phyloP scores from a whole-genome alignment of 2,113 vertebrate genomes.

The Microtus richardsoni region DNA sequence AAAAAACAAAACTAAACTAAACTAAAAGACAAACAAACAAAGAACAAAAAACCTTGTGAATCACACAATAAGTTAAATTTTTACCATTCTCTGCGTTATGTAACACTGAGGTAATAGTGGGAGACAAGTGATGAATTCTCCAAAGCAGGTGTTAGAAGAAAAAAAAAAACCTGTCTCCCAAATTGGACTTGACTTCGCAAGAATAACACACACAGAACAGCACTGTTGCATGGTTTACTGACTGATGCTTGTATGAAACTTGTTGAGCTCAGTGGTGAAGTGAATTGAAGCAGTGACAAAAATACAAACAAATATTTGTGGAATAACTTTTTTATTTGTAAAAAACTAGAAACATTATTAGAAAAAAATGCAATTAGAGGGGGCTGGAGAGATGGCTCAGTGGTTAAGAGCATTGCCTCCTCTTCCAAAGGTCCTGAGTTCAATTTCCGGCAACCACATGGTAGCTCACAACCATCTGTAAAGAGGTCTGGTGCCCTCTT shows the following conservation, averaged over 20 bases:
- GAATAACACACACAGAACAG: background rate
- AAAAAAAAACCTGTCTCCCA: background rate
- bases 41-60: background rate
- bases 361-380: too few species aligned
- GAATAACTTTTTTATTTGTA: background rate
- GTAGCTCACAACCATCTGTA: too few species aligned
- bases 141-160: too few species aligned
- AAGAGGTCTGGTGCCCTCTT: too few species aligned
- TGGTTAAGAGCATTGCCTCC: too few species aligned
- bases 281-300: background rate
- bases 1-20: too few species aligned
- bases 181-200: background rate
- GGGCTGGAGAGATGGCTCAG: too few species aligned
- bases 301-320: background rate
- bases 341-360: background rate
- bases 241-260: background rate
- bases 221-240: background rate
- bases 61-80: background rate
- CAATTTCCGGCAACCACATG: too few species aligned
- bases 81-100: background rate
- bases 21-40: too few species aligned
- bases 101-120: background rate
- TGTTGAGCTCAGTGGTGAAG: background rate
- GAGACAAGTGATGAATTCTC: background rate
- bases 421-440: too few species aligned